These are phyloP conservation scores for Aelia acuminata DNA, from an alignment of 2,888 invertebrate species.

Conservation along the genomic window DNA sequence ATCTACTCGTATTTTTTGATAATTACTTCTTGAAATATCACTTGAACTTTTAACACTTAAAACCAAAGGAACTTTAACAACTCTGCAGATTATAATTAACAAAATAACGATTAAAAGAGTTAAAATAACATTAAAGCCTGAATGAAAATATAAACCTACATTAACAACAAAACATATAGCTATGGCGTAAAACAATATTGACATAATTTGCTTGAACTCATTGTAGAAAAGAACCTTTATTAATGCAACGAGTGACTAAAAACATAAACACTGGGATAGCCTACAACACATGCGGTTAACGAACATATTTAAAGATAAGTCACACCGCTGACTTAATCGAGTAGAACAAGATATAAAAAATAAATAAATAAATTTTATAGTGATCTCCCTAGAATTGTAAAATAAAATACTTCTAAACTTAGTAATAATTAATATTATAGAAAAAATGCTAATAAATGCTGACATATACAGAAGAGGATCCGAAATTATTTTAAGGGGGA, in stretches of 20 bases:
- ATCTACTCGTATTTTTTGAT: neutral
- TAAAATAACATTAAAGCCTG: slow-evolving; percentile 46
- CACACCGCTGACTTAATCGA: slow-evolving; percentile 35
- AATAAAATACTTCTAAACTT: too few species aligned
- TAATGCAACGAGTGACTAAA: neutral
- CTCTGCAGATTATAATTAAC: slow-evolving; percentile 9
- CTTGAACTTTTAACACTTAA: slow-evolving; percentile 30
- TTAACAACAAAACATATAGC: slow-evolving; percentile 24
- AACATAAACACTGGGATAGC: neutral
- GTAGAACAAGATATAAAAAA: neutral
- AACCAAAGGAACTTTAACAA: slow-evolving; percentile 3
- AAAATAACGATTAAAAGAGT: slow-evolving; percentile 50
- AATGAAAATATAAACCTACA: slow-evolving; percentile 49
- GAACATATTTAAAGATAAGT: slow-evolving; percentile 53
- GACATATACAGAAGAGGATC: too few species aligned
- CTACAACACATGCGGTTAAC: slow-evolving; percentile 38
- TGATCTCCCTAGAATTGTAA: too few species aligned
- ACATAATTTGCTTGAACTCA: slow-evolving; percentile 51
- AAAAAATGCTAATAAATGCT: too few species aligned
- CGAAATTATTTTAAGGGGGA: too few species aligned
- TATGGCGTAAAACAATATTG: slow-evolving; percentile 18
- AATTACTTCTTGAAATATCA: slow-evolving; percentile 18
- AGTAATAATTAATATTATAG: too few species aligned
- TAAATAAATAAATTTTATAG: too few species aligned
- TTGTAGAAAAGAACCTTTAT: slow-evolving; percentile 46